Evolutionary conservation across 2,888 invertebrate species (phyloP), one percentile per base, ranked within the genome.

Genomic region (Leuctra nigra): DNA sequence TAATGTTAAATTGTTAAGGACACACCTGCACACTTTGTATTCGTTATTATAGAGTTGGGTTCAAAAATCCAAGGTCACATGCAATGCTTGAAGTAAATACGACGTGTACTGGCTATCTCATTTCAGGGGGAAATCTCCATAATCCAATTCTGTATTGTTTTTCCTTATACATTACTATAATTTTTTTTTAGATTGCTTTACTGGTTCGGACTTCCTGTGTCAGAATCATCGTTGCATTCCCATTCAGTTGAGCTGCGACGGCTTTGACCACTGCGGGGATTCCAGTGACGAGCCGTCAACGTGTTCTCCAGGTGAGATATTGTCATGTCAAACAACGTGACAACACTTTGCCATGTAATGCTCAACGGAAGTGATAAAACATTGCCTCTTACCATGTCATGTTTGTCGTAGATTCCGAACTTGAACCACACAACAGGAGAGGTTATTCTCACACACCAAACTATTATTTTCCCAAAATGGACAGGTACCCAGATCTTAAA

Each of bases 251-350:
- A 79, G 80, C 55, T 87, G 87, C 67, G 87, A 88, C 68, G 84
- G 85, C 6, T 84, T 85, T 63, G 85, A 87, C 70, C 85, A 87
- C 64, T 87, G 87, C 63, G 87, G 86, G 0, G 86, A 86, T 67
- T 78, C 78, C 60, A 83, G 82, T 62, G 86, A 86, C 68, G 86
- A 86, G 68, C 78, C 80, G 1, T 69, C 75, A 1, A 75, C 79
- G 48, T 86, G 85, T 62, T 76, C 76, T 53, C 70, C 72, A 69
- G 76, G 78, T 76, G 63, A 58, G 29, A 54, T 20, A 4, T 24
- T 22, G 25, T 11, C 25, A 16, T 2, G 35, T 14, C 13, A 20
- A 35, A 9, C 22, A 16, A 16, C 3, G 7, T 50, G 16, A 24
- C 16, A 35, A 16, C 2, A 13, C n/a, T n/a, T n/a, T n/a, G n/a